phyloP scores from a whole-genome alignment of 2,113 vertebrate genomes.

The Acrocephalus arundinaceus region DNA sequence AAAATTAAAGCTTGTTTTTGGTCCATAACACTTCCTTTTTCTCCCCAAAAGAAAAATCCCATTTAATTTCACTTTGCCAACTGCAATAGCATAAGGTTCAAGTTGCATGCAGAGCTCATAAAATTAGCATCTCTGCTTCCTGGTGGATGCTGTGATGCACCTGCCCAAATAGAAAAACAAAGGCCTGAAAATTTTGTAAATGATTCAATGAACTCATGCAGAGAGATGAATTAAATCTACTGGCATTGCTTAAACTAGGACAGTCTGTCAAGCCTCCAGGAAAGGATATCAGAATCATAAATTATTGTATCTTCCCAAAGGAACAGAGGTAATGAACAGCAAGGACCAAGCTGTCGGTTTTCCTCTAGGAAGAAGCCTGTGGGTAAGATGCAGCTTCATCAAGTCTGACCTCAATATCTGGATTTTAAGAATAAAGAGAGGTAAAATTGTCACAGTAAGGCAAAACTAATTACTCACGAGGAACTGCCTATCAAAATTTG shows the following conservation, averaged over 20 bases:
- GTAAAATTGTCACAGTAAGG: not conserved
- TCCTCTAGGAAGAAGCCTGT: not conserved
- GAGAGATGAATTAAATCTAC: slow-evolving; percentile 41
- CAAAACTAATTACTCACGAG: not conserved
- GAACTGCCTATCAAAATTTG: not conserved
- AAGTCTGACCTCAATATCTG: not conserved
- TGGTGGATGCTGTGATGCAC: slow-evolving; percentile 58
- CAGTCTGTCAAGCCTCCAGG: slow-evolving; percentile 38
- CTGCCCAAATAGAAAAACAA: slow-evolving; percentile 38
- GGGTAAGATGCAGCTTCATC: not conserved
- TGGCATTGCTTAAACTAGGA: not conserved
- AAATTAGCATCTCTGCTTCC: slow-evolving; percentile 53
- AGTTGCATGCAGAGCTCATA: slow-evolving; percentile 4
- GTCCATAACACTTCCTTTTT: not conserved
- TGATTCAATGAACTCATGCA: slow-evolving; percentile 25
- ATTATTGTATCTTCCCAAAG: not conserved
- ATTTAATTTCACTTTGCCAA: slow-evolving; percentile 33
- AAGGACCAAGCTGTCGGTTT: not conserved
- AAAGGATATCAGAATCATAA: slow-evolving; percentile 7
- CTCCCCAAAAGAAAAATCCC: slow-evolving; percentile 1
- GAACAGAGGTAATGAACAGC: not conserved
- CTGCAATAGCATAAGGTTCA: slow-evolving; percentile 39
- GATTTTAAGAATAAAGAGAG: not conserved
- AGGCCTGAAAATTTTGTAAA: slow-evolving; percentile 29
- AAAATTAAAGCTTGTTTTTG: slow-evolving; percentile 61